phyloP scores from a whole-genome alignment of 2,113 vertebrate species.

The Dipodomys merriami region DNA sequence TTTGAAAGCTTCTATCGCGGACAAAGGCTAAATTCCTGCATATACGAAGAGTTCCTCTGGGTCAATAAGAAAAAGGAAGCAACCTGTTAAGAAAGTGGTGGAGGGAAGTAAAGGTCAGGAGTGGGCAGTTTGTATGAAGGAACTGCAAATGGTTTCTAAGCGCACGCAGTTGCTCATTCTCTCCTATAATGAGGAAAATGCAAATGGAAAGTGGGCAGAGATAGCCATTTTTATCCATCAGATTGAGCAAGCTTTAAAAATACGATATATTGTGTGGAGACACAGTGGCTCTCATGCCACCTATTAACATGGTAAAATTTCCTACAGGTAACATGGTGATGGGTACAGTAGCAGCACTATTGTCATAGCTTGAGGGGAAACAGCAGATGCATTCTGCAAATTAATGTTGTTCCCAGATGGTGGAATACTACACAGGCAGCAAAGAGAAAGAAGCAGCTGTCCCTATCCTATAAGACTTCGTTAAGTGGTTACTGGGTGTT shows the following conservation, averaged over 20 bases:
- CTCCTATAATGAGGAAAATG: conserved; percentile 20
- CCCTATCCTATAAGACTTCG: background rate
- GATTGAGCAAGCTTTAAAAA: background rate
- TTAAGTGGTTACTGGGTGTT: background rate
- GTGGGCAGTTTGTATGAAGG: background rate
- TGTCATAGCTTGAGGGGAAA: background rate
- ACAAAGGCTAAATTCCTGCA: background rate
- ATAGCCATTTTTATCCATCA: conserved; percentile 19
- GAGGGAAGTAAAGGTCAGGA: background rate
- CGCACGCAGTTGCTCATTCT: background rate
- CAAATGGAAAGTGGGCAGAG: conserved; percentile 40
- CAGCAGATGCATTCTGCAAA: background rate
- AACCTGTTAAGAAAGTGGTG: background rate
- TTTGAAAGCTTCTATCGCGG: background rate
- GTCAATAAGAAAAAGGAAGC: conserved; percentile 44
- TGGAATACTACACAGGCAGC: background rate
- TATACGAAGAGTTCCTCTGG: conserved; percentile 21
- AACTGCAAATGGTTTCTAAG: background rate
- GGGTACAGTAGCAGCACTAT: background rate
- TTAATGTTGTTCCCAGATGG: background rate
- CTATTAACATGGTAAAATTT: background rate
- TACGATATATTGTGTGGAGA: background rate
- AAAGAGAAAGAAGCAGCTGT: background rate
- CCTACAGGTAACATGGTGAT: no score
- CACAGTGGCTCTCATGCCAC: background rate